Evolutionary conservation across 1,140 invertebrate species (phyloP).

Genomic region (Heliconius melpomene): DNA sequence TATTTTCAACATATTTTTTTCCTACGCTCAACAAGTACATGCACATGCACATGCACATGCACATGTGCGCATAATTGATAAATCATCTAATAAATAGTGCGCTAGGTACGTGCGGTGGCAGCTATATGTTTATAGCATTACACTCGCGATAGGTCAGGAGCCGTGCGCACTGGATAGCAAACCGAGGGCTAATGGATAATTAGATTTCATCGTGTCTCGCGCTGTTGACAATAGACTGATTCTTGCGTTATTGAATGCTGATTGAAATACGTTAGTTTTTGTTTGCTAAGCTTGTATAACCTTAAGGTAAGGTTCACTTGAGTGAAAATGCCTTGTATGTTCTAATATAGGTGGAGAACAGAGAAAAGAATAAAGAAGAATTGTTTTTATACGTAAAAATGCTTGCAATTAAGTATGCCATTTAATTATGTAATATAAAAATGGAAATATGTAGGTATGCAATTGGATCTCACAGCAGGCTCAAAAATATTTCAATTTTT

Average conservation of each 20-base stretch:
- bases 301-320: background rate
- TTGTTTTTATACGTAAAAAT: no score
- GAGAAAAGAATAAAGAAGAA: no score
- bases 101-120: background rate
- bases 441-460: background rate
- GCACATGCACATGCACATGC: background rate
- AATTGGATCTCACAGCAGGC: background rate
- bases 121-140: background rate
- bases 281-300: background rate
- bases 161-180: conserved; percentile 38
- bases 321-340: background rate
- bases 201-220: conserved; percentile 44
- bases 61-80: background rate
- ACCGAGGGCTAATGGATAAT: conserved; percentile 43
- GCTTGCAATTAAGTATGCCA: no score
- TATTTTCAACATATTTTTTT: background rate
- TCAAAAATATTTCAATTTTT: background rate
- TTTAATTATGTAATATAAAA: background rate
- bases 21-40: background rate
- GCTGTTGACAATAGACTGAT: conserved; percentile 46
- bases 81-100: background rate
- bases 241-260: conserved; percentile 14
- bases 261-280: background rate
- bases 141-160: conserved; percentile 35
- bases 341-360: background rate